Base-by-base conservation (phyloP, 2,797 vertebrate genomes). In the Cottoperca gobio region DNA sequence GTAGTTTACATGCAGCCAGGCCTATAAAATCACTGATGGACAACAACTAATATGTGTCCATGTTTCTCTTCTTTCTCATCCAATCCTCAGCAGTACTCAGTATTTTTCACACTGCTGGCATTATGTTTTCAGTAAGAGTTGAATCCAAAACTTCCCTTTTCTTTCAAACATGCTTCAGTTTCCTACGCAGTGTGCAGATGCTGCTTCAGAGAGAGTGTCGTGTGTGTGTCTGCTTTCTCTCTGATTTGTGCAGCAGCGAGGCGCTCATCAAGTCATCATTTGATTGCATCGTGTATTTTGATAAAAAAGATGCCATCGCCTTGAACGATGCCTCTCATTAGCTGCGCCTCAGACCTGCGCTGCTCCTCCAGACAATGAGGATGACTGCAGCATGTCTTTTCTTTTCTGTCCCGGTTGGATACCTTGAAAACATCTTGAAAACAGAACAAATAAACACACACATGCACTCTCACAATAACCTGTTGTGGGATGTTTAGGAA, bases 291-390 rank as follows among this genome's bases (percentile, higher is more conserved):
- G 65, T 79, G 76, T 71, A 24, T 73, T 84, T 68, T 16, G 14
- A 73, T 71, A 68, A 82, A 74, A 60, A 73, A 62, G 26, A 77
- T n/a, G 64, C 37, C 65, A 46, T 53, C 1, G 2, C 57, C n/a
- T 48, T 81, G 70, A 89, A 79, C 62, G 73, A 83, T 85, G 74
- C 48, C 31, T 81, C 68, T 90, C 81, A 86, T 92, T 86, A 87
- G 81, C 63, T 14, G 63, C 11, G 8, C 42, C 39, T 53, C 53
- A 76, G 75, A 72, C 62, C 58, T 49, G 66, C 2, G 26, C 60
- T 50, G 42, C 52, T 77, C 21, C 24, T 45, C 45, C 54, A 79
- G 35, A 72, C 43, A 9, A 19, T 21, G 17, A 67, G 5, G 46
- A 59, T 11, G 55, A 65, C 57, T 24, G 81, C 39, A 53, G 45